A percentile compares a stretch with the other conserved stretches of the same genome.
Evolutionary conservation across 2,888 invertebrate species (phyloP).

Genomic region (Athalia rosae): DNA sequence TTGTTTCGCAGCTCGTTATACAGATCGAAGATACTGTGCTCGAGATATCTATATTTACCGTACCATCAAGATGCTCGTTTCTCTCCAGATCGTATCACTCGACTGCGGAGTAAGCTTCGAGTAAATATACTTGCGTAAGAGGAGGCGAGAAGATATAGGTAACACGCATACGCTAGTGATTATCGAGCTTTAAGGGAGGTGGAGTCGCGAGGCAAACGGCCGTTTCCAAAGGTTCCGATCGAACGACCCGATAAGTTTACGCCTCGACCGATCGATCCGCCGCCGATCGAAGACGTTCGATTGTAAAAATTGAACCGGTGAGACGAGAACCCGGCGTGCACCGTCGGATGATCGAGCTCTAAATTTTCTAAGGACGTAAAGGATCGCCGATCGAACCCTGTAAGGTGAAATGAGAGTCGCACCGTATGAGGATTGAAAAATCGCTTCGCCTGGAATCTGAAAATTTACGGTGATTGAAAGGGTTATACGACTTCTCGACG

Average conservation of each 20-base stretch:
- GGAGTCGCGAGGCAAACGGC: background rate
- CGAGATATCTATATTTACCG: background rate
- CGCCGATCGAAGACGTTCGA: too few relatives aligned
- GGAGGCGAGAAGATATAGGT: too few relatives aligned
- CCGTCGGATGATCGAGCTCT: too few relatives aligned
- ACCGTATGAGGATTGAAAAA: background rate
- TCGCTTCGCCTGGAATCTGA: background rate
- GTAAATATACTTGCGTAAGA: conserved; percentile 18
- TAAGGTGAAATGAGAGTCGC: background rate
- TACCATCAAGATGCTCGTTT: background rate
- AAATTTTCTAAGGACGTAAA: too few relatives aligned
- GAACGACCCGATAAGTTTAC: background rate
- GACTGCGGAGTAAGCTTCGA: conserved; percentile 15
- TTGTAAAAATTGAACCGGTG: too few relatives aligned
- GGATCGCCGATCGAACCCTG: too few relatives aligned
- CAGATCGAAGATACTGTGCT: background rate
- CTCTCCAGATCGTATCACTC: conserved; percentile 24
- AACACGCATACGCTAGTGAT: conserved; percentile 7
- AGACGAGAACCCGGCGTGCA: too few relatives aligned
- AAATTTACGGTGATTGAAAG: too few relatives aligned
- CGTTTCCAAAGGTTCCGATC: background rate
- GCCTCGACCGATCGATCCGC: too few relatives aligned
- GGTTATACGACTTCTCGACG: too few relatives aligned
- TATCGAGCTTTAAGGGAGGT: conserved; percentile 27
- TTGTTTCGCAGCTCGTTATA: background rate